Base-by-base conservation (phyloP, 1,140 invertebrate genomes). In the Glomeris maerens region DNA sequence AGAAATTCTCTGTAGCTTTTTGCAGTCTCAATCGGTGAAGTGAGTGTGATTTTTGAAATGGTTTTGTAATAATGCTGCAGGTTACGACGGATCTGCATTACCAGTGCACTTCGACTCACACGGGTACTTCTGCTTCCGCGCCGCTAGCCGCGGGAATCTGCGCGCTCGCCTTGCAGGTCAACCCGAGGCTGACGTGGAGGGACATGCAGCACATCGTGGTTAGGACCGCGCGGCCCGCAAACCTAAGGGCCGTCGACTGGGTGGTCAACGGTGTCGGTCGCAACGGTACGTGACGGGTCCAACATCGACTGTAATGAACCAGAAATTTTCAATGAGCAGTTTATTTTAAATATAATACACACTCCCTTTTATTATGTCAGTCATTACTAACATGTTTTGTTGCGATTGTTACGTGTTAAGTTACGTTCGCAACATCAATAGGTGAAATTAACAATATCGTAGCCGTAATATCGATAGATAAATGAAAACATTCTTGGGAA, bases 171-270 rank as follows among this genome's bases (percentile, higher is more conserved):
- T 70, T 98, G 2, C 90, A 97, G 76, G 90, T 91, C 0, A 98
- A 96, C 67, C 83, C 88, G 2, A 75, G 78, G 27, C 70, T 98
- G 25, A 94, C 90, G 0, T 98, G 94, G 94, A 73, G 94, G 56
- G 94, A 98, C 66, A 87, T 98, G 81, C 94, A 98, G 64, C 93
- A 96, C 67, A 75, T 98, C 53, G 91, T 96, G 2, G 87, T 98
- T 1, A 74, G 92, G 57, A 92, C 93, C 0, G 92, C 91, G 14
- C 72, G 83, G 45, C 77, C 84, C 57, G 64, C 70, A 7, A 59
- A 59, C 52, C 50, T 64, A 1, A 1, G 75, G 72, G 52, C 86
- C 81, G 3, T 67, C 31, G 90, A 91, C 3, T 97, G 92, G 92
- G 80, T 82, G 21, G 70, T 80, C 7, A 96, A 95, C 61, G 91